Base-by-base conservation (phyloP, 1,140 invertebrate genomes). In the Zaprionus africanus region DNA sequence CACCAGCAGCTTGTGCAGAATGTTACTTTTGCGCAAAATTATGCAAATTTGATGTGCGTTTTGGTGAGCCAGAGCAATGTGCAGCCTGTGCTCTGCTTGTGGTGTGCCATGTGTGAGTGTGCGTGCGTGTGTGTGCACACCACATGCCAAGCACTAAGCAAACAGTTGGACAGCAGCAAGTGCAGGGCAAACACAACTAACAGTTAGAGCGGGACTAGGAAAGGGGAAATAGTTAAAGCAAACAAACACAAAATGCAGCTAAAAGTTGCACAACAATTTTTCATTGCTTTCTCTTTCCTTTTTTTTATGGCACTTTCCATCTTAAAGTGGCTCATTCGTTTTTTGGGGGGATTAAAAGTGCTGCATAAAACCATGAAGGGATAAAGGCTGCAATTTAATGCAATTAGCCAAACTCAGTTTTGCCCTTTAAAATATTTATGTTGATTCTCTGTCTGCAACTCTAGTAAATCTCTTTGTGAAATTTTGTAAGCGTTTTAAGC, bases 21-120 rank as follows among this genome's bases (percentile, higher is more conserved):
- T 79, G 78, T 87, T 87, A 83, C 84, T 88, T 81, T 81, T 87
- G 85, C 74, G 70, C 65, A 88, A 84, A 88, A 88, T 88, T 90
- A 88, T 88, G 84, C 85, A 88, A 88, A 88, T 90, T 88, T 90
- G 85, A 88, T 88, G 84, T 90, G 81, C 85, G 85, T 90, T 84
- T 90, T 81, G 84, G 84, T 78, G 86, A 71, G 84, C 70, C 62
- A 71, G 74, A 88, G 64, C 75, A 79, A 76, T 83, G 76, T 46
- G 31, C 43, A 61, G 60, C 63, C 41, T 43, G 24, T 58, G 24
- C 56, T 51, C 46, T 43, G n/a, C 7, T 5, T 75, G 70, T 64
- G 63, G 31, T 49, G 38, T 58, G 54, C 46, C 46, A 49, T 66
- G 36, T 61, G 58, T 38, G 43, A 12, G 46, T 75, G 63, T 70